Conservation (phyloP, 1,140 invertebrate genomes). For the Panagrolaimus sp. region DNA sequence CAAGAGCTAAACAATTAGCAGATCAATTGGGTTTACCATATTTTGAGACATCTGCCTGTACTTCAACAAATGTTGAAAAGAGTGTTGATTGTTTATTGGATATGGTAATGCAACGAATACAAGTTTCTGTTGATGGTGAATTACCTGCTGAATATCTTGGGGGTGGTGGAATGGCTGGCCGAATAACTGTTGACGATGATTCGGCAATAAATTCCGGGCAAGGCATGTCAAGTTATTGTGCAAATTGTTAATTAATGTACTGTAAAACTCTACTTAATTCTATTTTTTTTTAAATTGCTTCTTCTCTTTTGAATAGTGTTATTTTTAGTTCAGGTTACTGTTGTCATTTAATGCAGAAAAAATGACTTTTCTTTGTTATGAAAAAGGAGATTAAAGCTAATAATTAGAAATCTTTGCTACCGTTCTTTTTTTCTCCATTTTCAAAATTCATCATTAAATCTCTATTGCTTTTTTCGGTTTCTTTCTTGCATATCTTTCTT, state of each 20-base stretch:
- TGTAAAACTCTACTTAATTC: neutral
- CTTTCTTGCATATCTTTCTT: too few species aligned
- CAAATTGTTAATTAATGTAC: constrained; percentile 35
- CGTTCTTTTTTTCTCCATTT: too few species aligned
- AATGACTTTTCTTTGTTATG: too few species aligned
- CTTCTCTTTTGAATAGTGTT: neutral
- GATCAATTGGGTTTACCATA: constrained; percentile 59
- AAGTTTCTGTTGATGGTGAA: constrained; percentile 55
- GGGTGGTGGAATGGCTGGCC: constrained; percentile 28
- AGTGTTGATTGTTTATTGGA: constrained; percentile 57
- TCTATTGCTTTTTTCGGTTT: too few species aligned
- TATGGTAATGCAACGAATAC: constrained; percentile 57
- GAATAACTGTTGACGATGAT: constrained; percentile 46
- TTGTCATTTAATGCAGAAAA: too few species aligned
- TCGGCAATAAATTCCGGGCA: neutral
- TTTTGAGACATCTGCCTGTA: constrained; percentile 59
- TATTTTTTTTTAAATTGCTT: neutral
- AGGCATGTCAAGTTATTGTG: constrained; percentile 35
- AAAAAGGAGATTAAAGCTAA: too few species aligned
- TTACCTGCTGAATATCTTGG: constrained; percentile 49
- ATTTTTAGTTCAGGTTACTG: too few species aligned
- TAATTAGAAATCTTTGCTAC: too few species aligned
- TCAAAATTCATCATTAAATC: too few species aligned
- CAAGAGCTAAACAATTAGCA: constrained; percentile 56
- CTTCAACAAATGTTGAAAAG: constrained; percentile 57